These are phyloP conservation scores for Hyles lineata DNA, from an alignment of 2,888 invertebrate genomes.

Conservation along the genomic window DNA sequence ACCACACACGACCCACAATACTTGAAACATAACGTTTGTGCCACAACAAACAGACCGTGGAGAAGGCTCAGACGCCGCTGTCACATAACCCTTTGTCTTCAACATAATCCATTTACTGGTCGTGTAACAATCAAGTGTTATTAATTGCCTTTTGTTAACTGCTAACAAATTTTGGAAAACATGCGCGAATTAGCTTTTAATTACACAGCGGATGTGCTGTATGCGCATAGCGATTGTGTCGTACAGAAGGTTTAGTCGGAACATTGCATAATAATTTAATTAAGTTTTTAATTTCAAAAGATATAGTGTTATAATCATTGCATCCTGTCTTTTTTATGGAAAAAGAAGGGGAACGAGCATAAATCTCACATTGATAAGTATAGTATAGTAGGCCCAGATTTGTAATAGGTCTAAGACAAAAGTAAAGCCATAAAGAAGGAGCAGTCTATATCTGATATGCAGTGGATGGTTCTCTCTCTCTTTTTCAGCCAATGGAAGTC, in stretches of 20 bases:
- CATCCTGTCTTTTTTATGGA: too few species aligned
- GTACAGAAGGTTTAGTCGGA: conserved; percentile 49
- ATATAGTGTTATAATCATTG: too few species aligned
- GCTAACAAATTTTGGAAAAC: conserved; percentile 49
- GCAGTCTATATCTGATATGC: too few species aligned
- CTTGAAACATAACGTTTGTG: neutral
- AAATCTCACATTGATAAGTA: too few species aligned
- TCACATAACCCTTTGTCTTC: conserved; percentile 49
- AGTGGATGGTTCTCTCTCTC: too few species aligned
- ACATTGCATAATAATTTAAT: neutral
- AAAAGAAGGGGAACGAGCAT: too few species aligned
- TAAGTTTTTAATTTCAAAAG: too few species aligned
- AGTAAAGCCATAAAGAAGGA: too few species aligned
- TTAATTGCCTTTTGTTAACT: conserved; percentile 76
- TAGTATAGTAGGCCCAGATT: too few species aligned
- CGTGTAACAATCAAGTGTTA: conserved; percentile 69
- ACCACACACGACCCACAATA: neutral
- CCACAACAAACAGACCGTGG: conserved; percentile 5
- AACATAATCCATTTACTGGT: conserved; percentile 37
- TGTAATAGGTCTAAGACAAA: too few species aligned
- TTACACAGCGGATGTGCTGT: conserved; percentile 68
- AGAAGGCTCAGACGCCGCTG: neutral
- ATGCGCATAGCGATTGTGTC: conserved; percentile 53
- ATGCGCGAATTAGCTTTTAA: conserved; percentile 75
- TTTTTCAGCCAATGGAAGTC: too few species aligned